Conservation (phyloP, 2,888 invertebrate genomes). For the Chymomyza caudatula region DNA sequence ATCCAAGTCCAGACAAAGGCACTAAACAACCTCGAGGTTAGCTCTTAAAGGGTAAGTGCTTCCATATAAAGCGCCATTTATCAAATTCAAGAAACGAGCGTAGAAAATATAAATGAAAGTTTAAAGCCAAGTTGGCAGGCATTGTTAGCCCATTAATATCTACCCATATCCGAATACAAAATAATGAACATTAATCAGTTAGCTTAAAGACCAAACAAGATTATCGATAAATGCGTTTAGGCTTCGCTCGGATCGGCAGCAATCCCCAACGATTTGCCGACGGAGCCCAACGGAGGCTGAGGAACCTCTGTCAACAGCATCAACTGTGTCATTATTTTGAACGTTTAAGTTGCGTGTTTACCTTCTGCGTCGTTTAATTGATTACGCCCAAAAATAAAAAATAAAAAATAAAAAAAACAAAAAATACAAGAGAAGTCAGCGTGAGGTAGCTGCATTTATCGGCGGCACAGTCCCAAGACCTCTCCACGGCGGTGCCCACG, state of each 20-base stretch:
- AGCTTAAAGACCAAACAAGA: conserved; percentile 40
- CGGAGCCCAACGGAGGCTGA: conserved; percentile 2
- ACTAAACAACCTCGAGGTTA: neutral
- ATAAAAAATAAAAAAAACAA: neutral
- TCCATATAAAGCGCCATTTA: conserved; percentile 31
- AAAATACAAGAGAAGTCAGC: neutral
- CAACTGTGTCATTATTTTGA: conserved; percentile 24
- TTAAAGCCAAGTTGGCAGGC: conserved; percentile 20
- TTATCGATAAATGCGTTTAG: conserved; percentile 63
- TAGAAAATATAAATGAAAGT: conserved; percentile 47
- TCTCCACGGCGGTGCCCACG: neutral
- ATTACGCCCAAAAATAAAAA: conserved; percentile 52
- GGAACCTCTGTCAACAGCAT: conserved; percentile 33
- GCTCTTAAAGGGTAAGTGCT: conserved; percentile 15
- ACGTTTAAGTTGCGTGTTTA: conserved; percentile 46
- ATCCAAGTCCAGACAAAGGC: conserved; percentile 7
- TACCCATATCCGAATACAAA: conserved; percentile 10
- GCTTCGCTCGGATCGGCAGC: conserved; percentile 12
- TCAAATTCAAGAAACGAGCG: conserved; percentile 30
- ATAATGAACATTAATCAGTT: conserved; percentile 68
- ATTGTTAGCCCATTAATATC: conserved; percentile 43
- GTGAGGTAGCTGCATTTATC: conserved; percentile 10
- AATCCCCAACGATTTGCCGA: neutral
- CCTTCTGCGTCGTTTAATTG: conserved; percentile 62
- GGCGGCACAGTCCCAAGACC: conserved; percentile 2